Base-by-base conservation (phyloP, 2,797 vertebrate genomes). In the Eulemur mongoz region DNA sequence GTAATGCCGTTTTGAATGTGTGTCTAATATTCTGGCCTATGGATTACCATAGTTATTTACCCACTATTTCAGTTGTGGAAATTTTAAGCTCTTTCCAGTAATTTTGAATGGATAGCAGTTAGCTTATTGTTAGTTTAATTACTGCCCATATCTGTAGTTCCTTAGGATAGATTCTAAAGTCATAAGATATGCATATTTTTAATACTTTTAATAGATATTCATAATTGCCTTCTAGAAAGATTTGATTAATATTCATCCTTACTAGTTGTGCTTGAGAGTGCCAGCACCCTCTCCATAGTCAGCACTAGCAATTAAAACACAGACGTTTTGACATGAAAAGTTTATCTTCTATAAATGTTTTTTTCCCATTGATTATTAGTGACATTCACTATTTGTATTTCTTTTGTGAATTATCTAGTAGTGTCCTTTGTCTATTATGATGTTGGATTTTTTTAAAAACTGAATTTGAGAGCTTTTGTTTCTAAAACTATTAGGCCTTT, bases 151-250 rank as follows among this genome's bases (percentile, higher is more conserved):
- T 93, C 48, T 73, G 87, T 92, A 79, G 92, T 93, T 89, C 50
- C 78, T 97, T 84, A 93, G 30, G 65, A 48, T 91, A 93, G 81
- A 91, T 95, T 38, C 78, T 88, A 52, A 93, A 93, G 57, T 96
- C 87, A 93, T 88, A 84, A 69, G 15, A 4, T 67, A 93, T 67
- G 25, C 13, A 83, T 72, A 76, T 73, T 92, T 67, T 35, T 35
- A 69, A 35, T 88, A 61, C 52, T 84, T 94, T 97, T 86, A 86
- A 43, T 54, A 91, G 23, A 30, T 87, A 73, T 52, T 87, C 83
- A 72, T 78, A 87, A 61, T 80, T 89, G 12, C 40, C 65, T 93
- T 87, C 38, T 35, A 87, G 61, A 96, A 82, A 73, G 5, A 10
- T 50, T 78, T 85, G 82, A 54, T 63, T 91, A 91, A 61, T 70